Base-by-base conservation (phyloP, 2,113 vertebrate species). In the Microtus ochrogaster region DNA sequence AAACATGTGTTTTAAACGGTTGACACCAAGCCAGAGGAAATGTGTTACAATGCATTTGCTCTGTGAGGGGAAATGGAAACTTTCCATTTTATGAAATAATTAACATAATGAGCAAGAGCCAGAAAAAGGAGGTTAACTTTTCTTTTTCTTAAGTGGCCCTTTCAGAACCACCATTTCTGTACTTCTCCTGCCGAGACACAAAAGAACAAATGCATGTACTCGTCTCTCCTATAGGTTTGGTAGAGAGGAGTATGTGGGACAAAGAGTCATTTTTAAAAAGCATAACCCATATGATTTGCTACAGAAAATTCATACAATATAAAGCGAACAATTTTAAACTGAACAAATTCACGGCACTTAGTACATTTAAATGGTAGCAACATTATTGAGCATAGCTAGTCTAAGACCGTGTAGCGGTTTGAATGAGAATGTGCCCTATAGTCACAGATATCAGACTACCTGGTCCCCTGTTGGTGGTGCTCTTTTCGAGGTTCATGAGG, bases 1-100 rank as follows among this genome's bases (percentile, higher is more conserved):
- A 96, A 97, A 97, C 78, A 90, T 10, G 73, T 96, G 76, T 96
- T 96, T 97, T 87, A 97, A 78, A 1, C 66, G 70, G n/a, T 74
- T 97, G 81, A 88, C 83, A 83, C 30, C 28, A 10, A 74, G 65
- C 76, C 79, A 98, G 92, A 77, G 41, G 74, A 97, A 96, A 87
- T 76, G 0, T 90, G 63, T 84, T 96, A 96, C 52, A 74, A 63
- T 83, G 96, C 95, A 97, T 89, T 83, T 58, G 81, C 61, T 44
- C 92, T 52, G 65, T 33, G 41, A 68, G 81, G 47, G 91, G 28
- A 70, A 7, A 93, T 87, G 96, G 66, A n/a, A 89, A 58, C 33
- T 96, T 66, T 82, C 81, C n/a, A 74, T 78, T 92, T 90, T 41
- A n/a, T 11, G 21, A 96, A 95, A 95, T 96, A 78, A 86, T 41